Evolutionary conservation across 1,140 invertebrate species (phyloP).

Genomic region (Monomorium pharaonis): DNA sequence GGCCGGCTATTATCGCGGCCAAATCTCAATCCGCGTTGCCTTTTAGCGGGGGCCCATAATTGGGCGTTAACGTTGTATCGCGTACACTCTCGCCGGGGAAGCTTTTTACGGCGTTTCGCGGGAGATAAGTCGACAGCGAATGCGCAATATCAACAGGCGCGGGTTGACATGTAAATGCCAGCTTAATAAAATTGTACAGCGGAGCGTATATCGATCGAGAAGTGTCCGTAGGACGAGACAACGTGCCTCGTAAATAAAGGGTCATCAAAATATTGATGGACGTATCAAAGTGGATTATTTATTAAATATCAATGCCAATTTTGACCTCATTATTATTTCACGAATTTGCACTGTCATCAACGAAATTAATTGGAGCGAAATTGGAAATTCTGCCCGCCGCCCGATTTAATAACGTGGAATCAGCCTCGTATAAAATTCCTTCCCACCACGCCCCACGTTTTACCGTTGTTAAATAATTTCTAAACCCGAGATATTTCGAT

Average conservation of each 20-base stretch:
- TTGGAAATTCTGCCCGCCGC: neutral
- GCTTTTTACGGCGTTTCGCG: slow-evolving; percentile 17
- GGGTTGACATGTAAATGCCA: neutral
- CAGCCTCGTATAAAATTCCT: neutral
- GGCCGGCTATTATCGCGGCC: slow-evolving; percentile 37
- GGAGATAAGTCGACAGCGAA: slow-evolving; percentile 28
- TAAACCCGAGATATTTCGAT: slow-evolving; percentile 28
- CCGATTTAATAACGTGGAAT: slow-evolving; percentile 24
- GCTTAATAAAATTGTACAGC: slow-evolving; percentile 22
- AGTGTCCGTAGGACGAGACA: neutral
- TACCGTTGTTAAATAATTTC: slow-evolving; percentile 21
- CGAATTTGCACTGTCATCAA: neutral
- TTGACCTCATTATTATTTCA: neutral
- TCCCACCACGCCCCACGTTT: neutral
- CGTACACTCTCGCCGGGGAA: neutral
- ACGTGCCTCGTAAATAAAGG: neutral
- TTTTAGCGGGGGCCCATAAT: slow-evolving; percentile 56
- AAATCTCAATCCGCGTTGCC: slow-evolving; percentile 53
- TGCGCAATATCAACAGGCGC: neutral
- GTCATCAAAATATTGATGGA: neutral
- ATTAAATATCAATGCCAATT: neutral
- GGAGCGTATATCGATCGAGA: neutral
- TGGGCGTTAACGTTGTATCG: slow-evolving; percentile 54
- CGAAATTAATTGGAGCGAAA: neutral
- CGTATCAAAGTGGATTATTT: neutral